Base-by-base conservation (phyloP, 1,140 invertebrate species). In the Trypoxylus dichotomus region DNA sequence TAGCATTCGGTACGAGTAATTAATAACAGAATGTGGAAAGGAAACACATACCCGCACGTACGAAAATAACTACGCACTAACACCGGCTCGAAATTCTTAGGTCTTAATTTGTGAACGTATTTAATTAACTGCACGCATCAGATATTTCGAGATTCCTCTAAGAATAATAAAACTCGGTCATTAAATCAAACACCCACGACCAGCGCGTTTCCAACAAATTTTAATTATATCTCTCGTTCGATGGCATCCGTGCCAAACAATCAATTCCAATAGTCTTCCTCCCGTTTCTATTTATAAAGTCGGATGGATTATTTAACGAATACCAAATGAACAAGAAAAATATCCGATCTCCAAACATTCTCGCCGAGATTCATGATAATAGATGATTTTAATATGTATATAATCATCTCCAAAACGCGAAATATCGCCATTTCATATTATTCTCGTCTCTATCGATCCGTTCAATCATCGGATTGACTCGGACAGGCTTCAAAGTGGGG, bases 171-270 rank as follows among this genome's bases (percentile, higher is more conserved):
- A 63, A 63, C 60, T 11, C 60, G 60, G 60, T 63, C 60, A 63
- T 63, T 63, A 63, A 63, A 63, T 63, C 60, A 63, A 63, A 63
- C 60, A 63, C 60, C 60, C 60, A 63, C 60, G 60, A 63, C 60
- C 60, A 63, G 60, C 60, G 19, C 60, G 60, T 63, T 63, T 63
- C 60, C 60, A 63, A 63, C 60, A 63, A 63, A 63, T 63, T 63
- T 63, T 63, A 63, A 63, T 63, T 63, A 63, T 63, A 63, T 63
- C 60, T 63, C 60, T 63, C 60, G 60, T 63, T 63, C 60, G 60
- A 63, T 63, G 60, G 60, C 60, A 63, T 63, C 60, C 60, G 60
- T 63, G 60, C 60, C 60, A 63, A 63, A 63, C 60, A 63, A 63
- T 63, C 60, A 63, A 63, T 63, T 63, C 60, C n/a, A 27, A 63